Evolutionary conservation across 2,888 invertebrate species (phyloP).

Genomic region (Pocota personata): DNA sequence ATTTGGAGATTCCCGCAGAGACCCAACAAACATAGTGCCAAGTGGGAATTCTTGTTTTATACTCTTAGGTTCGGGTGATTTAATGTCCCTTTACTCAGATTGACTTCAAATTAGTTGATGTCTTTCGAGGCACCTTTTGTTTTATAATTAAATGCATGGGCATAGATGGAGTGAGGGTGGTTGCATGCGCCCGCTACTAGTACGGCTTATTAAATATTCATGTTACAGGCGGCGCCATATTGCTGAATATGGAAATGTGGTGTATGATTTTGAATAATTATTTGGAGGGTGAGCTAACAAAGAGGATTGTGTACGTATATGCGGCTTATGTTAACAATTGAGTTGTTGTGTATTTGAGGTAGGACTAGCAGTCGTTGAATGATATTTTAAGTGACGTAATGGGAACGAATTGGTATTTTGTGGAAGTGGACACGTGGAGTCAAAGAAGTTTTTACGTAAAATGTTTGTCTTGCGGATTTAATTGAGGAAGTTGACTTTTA

Average conservation of each 20-base stretch:
- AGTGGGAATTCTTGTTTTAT: conserved; percentile 68
- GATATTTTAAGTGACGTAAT: conserved; percentile 51
- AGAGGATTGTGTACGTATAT: not conserved
- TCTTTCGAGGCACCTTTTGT: conserved; percentile 41
- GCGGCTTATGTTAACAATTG: conserved; percentile 11
- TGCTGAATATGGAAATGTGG: conserved; percentile 53
- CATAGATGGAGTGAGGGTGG: conserved; percentile 33
- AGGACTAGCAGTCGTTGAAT: conserved; percentile 12
- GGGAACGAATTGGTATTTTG: conserved; percentile 27
- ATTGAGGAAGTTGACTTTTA: not conserved
- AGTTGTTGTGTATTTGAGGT: conserved; percentile 28
- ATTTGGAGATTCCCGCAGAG: conserved; percentile 68
- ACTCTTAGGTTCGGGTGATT: conserved; percentile 54
- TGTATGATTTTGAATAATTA: conserved; percentile 42
- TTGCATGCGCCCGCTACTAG: not conserved
- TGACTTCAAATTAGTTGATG: conserved; percentile 69
- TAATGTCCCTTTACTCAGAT: conserved; percentile 71
- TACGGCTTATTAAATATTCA: conserved; percentile 57
- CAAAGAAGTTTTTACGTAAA: conserved; percentile 9
- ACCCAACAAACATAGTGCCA: conserved; percentile 46
- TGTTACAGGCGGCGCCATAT: conserved; percentile 48
- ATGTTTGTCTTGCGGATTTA: not conserved
- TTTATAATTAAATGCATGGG: conserved; percentile 54
- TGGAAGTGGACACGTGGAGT: not conserved
- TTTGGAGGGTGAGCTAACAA: conserved; percentile 5